Base-by-base conservation (phyloP, 2,888 invertebrate genomes). In the Cephonodes hylas region DNA sequence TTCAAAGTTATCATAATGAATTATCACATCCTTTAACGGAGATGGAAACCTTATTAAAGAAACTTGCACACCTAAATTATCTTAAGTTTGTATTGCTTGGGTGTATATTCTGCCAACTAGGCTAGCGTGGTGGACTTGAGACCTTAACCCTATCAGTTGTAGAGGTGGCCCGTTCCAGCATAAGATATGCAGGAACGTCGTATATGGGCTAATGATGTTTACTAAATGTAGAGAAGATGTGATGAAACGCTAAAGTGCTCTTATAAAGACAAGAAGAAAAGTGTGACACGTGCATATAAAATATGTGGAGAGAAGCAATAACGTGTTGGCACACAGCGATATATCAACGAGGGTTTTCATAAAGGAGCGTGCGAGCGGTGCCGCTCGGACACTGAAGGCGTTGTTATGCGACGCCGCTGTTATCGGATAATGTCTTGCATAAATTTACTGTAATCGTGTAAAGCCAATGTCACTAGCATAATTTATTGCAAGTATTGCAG, bases 391-490 rank as follows among this genome's bases (percentile, higher is more conserved):
- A 86, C 87, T 82, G 85, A 85, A 88, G 88, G 88, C 89, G 90
- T 85, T 88, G 88, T 91, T 90, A 89, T 89, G 88, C 89, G 83
- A 86, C 86, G 83, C 81, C 81, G 81, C 82, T 85, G 85, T 87
- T 87, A 86, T 87, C 81, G 84, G 86, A 88, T 91, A 90, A 91
- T 88, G 88, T 88, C 90, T 91, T 88, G 89, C 89, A 91, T 91
- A 89, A 89, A 91, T 91, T 91, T 83, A 83, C 83, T 84, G 77
- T 89, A 88, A 91, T 88, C 89, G 84, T 80, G 82, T 85, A 84
- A 86, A 86, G 81, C 84, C 83, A 87, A 83, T 83, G 84, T 83
- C 82, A 84, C 85, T 85, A 81, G 85, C 84, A 85, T 87, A 87
- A 86, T 85, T 84, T 86, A 84, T 84, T 83, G 83, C 82, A 84